phyloP scores from a whole-genome alignment of 23 tunicate species.

The Botrylloides violaceus region DNA sequence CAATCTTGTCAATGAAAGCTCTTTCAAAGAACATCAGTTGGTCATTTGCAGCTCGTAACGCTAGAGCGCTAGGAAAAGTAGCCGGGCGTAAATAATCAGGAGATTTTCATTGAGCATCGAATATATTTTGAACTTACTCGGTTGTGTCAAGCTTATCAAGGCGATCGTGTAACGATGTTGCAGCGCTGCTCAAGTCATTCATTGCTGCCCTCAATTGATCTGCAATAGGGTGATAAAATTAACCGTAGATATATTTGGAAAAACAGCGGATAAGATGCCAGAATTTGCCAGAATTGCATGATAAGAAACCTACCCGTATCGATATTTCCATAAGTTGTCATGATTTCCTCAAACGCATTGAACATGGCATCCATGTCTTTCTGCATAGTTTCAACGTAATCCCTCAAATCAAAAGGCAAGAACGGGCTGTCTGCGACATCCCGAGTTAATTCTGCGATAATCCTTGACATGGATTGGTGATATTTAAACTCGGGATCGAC shows the following conservation, averaged over 20 bases:
- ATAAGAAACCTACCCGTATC: neutral
- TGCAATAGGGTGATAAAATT: too few relatives aligned
- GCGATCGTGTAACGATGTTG: conserved; percentile 13
- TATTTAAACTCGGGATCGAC: conserved; percentile 49
- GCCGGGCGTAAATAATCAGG: neutral
- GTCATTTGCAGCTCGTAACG: conserved; percentile 40
- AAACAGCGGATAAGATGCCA: too few relatives aligned
- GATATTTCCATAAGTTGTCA: conserved; percentile 9
- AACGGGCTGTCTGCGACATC: conserved; percentile 39
- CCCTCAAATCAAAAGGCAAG: conserved; percentile 37
- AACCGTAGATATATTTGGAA: too few relatives aligned
- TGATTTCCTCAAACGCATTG: conserved; percentile 25
- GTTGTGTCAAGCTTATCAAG: conserved; percentile 23
- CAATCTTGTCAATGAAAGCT: conserved; percentile 61
- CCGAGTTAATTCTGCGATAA: conserved; percentile 43
- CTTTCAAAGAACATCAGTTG: conserved; percentile 72
- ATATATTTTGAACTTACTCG: conserved; percentile 17
- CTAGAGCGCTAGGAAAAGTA: conserved; percentile 14
- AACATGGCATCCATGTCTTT: conserved; percentile 14
- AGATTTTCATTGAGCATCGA: neutral
- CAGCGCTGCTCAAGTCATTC: conserved; percentile 1
- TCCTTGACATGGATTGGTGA: conserved; percentile 41
- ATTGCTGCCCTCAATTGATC: conserved; percentile 1
- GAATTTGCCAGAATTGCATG: too few relatives aligned
- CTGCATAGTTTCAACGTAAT: conserved; percentile 23